Conservation (phyloP, 2,888 invertebrate genomes). For the Drosophila mercatorum region DNA sequence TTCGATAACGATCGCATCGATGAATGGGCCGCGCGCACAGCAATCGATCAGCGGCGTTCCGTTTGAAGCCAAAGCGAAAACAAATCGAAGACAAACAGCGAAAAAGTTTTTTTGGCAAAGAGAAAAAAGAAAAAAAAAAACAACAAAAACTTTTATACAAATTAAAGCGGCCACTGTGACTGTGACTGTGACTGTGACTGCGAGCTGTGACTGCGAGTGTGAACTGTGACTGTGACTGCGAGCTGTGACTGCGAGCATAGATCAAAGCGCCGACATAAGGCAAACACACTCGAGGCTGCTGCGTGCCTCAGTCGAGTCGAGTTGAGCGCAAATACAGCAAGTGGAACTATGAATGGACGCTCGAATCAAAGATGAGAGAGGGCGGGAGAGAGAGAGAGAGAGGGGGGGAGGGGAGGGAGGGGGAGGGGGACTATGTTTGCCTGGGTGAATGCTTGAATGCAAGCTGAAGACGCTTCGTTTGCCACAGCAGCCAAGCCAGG, state of each 20-base stretch:
- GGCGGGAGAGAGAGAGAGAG: background rate
- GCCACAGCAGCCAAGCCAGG: conserved; percentile 6
- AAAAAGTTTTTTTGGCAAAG: conserved; percentile 32
- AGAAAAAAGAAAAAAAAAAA: background rate
- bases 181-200: background rate
- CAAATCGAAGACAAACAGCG: conserved; percentile 3
- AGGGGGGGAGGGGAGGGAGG: background rate
- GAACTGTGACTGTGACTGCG: conserved; percentile 1
- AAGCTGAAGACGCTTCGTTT: conserved; percentile 41
- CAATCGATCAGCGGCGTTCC: conserved; percentile 54
- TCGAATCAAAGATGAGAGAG: conserved; percentile 48
- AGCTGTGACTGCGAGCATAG: conserved; percentile 21
- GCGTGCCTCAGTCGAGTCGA: conserved; percentile 66
- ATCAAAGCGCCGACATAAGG: conserved; percentile 73
- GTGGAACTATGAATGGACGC: conserved; percentile 71
- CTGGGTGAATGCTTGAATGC: conserved; percentile 75
- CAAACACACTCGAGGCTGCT: conserved; percentile 74
- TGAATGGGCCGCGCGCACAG: conserved; percentile 31
- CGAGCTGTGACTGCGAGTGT: too few species aligned
- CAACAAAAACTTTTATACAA: conserved; percentile 58
- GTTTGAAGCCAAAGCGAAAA: conserved; percentile 37
- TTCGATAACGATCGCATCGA: conserved; percentile 58
- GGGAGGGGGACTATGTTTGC: conserved; percentile 65
- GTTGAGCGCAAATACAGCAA: conserved; percentile 75
- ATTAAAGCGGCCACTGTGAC: conserved; percentile 47